A percentile compares a stretch with the other conserved stretches of the same genome.
Evolutionary conservation across 2,113 vertebrate genomes (phyloP).

Genomic region (Redunca redunca): DNA sequence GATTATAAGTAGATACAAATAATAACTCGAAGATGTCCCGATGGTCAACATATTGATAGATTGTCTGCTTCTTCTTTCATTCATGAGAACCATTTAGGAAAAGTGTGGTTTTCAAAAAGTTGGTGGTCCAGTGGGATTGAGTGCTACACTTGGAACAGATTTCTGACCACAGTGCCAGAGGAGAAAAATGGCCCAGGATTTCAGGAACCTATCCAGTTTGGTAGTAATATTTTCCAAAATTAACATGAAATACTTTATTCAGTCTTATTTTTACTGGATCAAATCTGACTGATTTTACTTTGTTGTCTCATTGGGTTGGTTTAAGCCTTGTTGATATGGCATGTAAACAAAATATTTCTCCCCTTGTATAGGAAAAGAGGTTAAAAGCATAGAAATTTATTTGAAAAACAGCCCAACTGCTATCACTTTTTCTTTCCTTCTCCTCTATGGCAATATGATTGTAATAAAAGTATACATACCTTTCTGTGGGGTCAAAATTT

Average conservation of each 20-base stretch:
- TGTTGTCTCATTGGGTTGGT: slow-evolving; percentile 3
- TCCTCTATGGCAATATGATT: neutral
- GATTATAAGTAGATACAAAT: neutral
- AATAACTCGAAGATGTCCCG: neutral
- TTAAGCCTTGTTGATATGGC: neutral
- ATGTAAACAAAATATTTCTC: neutral
- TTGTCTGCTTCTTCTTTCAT: slow-evolving; percentile 14
- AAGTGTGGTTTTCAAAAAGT: neutral
- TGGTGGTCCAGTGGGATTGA: neutral
- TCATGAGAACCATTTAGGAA: neutral
- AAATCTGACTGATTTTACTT: slow-evolving; percentile 34
- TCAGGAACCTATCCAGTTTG: slow-evolving; percentile 31
- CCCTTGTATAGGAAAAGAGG: neutral
- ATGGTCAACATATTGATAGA: neutral
- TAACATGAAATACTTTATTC: slow-evolving; percentile 36
- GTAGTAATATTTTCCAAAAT: slow-evolving; percentile 51
- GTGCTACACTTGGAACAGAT: slow-evolving; percentile 28
- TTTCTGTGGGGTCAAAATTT: neutral
- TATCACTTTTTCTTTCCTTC: neutral
- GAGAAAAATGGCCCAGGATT: neutral
- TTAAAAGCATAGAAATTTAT: neutral
- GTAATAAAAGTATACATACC: neutral
- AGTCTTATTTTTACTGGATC: slow-evolving; percentile 40
- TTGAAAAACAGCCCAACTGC: neutral
- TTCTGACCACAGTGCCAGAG: slow-evolving; percentile 21